A percentile compares a stretch with the other conserved stretches of the same genome.
Conservation (phyloP, 1,140 invertebrate species). For the Calliphora vicina region DNA sequence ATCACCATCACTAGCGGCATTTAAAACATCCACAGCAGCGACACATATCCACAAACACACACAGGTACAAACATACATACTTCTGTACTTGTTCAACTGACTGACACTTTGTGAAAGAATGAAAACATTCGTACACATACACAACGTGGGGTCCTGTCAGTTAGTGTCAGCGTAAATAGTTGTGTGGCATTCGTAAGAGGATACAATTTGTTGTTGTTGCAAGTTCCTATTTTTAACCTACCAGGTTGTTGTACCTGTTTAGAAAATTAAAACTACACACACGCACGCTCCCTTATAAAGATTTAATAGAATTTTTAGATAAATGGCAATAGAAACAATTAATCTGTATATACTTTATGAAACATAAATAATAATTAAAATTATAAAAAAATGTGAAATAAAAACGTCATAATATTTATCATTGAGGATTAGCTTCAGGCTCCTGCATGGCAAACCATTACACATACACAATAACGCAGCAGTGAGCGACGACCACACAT, state of each 20-base stretch:
- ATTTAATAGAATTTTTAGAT: not conserved
- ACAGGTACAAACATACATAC: not conserved
- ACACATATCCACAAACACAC: not conserved
- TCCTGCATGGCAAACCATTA: not conserved
- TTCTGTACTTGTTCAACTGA: not conserved
- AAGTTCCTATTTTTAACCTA: not conserved
- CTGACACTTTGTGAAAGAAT: conserved; percentile 16
- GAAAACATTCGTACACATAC: not conserved
- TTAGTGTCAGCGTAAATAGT: conserved; percentile 15
- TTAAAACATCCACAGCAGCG: not conserved
- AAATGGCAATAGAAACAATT: not conserved
- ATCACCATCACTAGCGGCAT: not conserved
- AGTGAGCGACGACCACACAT: not conserved
- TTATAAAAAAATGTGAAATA: not conserved
- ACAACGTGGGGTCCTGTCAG: conserved; percentile 23
- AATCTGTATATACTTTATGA: not conserved
- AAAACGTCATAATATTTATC: conserved; percentile 3
- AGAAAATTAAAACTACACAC: not conserved
- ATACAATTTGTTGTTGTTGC: not conserved
- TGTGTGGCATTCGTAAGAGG: not conserved
- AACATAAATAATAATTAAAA: not conserved
- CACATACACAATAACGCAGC: not conserved
- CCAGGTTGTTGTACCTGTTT: not conserved
- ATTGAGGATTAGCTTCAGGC: not conserved
- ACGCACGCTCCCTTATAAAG: not conserved